Evolutionary conservation across 1,140 invertebrate species (phyloP), one percentile per base, ranked within the genome.

Genomic region (Eufriesea mexicana): DNA sequence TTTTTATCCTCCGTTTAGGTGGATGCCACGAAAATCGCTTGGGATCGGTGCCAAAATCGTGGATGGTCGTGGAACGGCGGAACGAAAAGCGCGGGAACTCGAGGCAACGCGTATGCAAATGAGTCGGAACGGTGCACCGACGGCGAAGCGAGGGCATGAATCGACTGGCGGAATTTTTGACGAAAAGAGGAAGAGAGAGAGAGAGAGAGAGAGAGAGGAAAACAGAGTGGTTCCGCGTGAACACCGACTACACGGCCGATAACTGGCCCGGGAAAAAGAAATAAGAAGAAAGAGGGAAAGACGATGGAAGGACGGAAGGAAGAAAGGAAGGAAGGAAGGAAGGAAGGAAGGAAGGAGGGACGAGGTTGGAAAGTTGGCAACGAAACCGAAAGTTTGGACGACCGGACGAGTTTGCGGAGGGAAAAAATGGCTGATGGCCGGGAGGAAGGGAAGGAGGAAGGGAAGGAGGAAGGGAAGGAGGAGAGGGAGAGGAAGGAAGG

Each of bases 381-480:
- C 62, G 64, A 67, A 45, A 67, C 6, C 2, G 42, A 45, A 67
- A 67, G 64, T 67, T 66, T 42, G 62, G 35, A 23, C 67, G 84
- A 68, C 47, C 76, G 78, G 73, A 78, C 59, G 42, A 54, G 49
- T 84, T 66, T 10, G 71, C 55, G 62, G 35, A 70, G 57, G 7
- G 42, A 35, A 45, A 66, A 23, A 45, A 23, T 42, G 35, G 18
- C 7, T 14, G 55, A 42, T 23, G 49, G 28, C 49, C 68, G 47
- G 71, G 49, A 68, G 57, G 51, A 7, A 25, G 68, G 28, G 45
- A 47, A 12, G 64, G 28, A 16, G 67, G 45, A 82, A 57, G 64
- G 57, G 61, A 25, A 66, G 42, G 35, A 59, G 35, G 14, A 88
- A 79, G 85, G 87, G 84, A 49, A 57, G 61, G 57, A 59, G 45